Evolutionary conservation across 2,113 vertebrate genomes (phyloP).

Genomic region (Sarotherodon lohbergeri): DNA sequence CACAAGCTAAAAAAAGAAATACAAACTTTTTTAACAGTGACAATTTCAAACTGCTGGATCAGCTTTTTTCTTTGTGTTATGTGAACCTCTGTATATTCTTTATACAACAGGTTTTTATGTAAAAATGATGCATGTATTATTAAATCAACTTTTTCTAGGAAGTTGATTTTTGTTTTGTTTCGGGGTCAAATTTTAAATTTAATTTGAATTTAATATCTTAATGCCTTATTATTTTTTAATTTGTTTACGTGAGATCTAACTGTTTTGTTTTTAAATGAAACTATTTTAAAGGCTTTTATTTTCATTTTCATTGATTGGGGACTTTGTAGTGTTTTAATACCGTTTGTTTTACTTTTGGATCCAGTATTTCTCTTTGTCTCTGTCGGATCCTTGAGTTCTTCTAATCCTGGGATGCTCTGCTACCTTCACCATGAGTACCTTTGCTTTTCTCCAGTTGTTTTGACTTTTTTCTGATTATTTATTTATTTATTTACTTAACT

Average conservation of each 20-base stretch:
- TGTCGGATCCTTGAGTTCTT: not conserved
- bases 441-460: not conserved
- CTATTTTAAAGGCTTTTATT: not conserved
- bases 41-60: not conserved
- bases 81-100: not conserved
- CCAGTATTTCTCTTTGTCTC: accelerated
- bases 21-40: not conserved
- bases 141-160: not conserved
- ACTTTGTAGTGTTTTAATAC: not conserved
- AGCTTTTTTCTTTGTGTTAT: not conserved
- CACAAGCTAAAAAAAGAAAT: not conserved
- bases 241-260: not conserved
- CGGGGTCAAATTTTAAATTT: not conserved
- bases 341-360: not conserved
- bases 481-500: not conserved
- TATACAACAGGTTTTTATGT: not conserved
- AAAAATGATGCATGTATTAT: accelerated
- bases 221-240: not conserved
- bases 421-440: not conserved
- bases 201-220: not conserved
- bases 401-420: not conserved
- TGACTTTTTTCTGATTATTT: not conserved
- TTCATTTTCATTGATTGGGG: not conserved
- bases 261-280: not conserved
- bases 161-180: not conserved